phyloP scores from a whole-genome alignment of 2,888 invertebrate genomes.

The Dicyrtomina minuta region DNA sequence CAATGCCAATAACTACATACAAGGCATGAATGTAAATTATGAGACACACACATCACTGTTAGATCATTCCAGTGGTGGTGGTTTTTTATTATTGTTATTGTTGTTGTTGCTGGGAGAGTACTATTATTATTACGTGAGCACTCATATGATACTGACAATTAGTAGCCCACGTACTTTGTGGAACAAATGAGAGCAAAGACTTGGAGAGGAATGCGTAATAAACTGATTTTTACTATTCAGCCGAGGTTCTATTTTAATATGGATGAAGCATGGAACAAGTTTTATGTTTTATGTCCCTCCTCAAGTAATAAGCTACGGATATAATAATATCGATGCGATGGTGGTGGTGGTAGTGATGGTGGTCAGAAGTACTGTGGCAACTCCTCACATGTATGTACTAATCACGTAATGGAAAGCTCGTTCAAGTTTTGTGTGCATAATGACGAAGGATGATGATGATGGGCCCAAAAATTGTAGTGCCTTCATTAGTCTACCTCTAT shows the following conservation, averaged over 20 bases:
- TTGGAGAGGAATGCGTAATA: slow-evolving; percentile 9
- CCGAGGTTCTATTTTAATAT: not conserved
- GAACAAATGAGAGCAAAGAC: slow-evolving; percentile 9
- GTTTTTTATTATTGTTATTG: not conserved
- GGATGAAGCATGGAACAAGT: no score
- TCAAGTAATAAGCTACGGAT: not conserved
- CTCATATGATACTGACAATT: slow-evolving; percentile 16
- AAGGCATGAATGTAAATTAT: no score
- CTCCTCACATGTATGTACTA: not conserved
- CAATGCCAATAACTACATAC: no score
- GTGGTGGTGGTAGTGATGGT: not conserved
- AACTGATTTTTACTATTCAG: slow-evolving; percentile 7
- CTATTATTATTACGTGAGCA: slow-evolving; percentile 11
- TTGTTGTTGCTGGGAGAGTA: not conserved
- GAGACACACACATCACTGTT: no score
- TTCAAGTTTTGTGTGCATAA: slow-evolving; percentile 14
- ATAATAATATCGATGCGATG: not conserved
- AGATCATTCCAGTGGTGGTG: no score
- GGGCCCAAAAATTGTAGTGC: slow-evolving; percentile 11
- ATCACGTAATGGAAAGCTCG: slow-evolving; percentile 13
- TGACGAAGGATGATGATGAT: slow-evolving; percentile 17
- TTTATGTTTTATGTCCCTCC: no score
- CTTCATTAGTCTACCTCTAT: slow-evolving; percentile 14
- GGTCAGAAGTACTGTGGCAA: not conserved
- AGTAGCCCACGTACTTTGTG: slow-evolving; percentile 13